Base-by-base conservation (phyloP, 2,888 invertebrate genomes). In the Alcis repandata region DNA sequence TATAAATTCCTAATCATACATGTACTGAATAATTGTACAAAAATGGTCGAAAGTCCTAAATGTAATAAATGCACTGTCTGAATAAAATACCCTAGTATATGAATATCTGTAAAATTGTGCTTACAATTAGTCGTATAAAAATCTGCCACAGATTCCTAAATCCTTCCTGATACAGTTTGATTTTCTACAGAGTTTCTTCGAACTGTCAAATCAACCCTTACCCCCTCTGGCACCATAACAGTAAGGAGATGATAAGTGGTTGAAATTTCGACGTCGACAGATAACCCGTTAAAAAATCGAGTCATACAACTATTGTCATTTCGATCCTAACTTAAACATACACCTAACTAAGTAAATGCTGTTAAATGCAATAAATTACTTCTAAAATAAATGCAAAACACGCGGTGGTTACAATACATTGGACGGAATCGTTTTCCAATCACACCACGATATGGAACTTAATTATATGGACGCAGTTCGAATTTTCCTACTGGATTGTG, bases 301-400 rank as follows among this genome's bases (percentile, higher is more conserved):
- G 13, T 38, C 17, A 10, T 19, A 20, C 20, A 36, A 61, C 60
- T 63, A 69, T 63, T 66, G 64, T 67, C 68, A 67, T 63, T 63
- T 67, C 48, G 41, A 60, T 63, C 38, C 66, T 68, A 68, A 48
- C 57, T 64, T 68, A 68, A 59, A 46, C 59, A 46, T 70, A 71
- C 32, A 70, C 75, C 76, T 82, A 77, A 71, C 65, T 74, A 86
- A 79, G 54, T 87, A 87, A 88, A 91, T 90, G 90, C 89, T 87
- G 84, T 76, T 87, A 91, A 91, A 91, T 91, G 90, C 90, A 89
- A 89, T 88, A 83, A 83, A 84, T 88, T 89, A 89, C 82, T 77
- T 73, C 84, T 87, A 85, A 85, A 85, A 83, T 89, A 88, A 89
- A 89, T 86, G 83, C 86, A 85, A 85, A 85, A 86, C 83, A 85